Evolutionary conservation across 2,113 vertebrate genomes (phyloP).

Genomic region (Gasterosteus aculeatus): DNA sequence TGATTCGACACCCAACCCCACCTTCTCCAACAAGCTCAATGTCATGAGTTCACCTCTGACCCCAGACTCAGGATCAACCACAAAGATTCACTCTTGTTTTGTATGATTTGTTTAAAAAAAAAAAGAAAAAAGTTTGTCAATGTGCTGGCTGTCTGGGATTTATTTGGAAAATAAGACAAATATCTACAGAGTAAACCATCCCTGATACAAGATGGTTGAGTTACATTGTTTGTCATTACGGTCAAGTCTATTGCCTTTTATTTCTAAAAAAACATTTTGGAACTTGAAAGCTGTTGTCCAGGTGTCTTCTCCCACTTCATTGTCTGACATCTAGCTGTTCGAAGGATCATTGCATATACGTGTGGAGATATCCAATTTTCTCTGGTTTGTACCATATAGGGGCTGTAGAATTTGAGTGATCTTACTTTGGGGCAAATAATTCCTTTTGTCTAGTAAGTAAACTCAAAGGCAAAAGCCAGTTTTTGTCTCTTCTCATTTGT

Average conservation of each 20-base stretch:
- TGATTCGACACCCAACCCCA: constrained; percentile 73
- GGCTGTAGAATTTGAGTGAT: neutral
- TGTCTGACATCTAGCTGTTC: neutral
- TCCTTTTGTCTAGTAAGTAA: constrained; percentile 33
- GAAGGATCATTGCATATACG: neutral
- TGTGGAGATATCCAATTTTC: neutral
- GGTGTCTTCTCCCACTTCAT: neutral
- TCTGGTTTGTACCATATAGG: constrained; percentile 19
- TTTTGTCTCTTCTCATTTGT: constrained; percentile 28
- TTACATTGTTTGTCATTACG: constrained; percentile 27
- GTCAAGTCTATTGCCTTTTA: constrained; percentile 33
- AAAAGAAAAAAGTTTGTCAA: constrained; percentile 28
- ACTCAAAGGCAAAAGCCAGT: constrained; percentile 7
- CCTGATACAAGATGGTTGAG: constrained; percentile 12
- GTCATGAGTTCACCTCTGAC: constrained; percentile 51
- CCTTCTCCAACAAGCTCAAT: constrained; percentile 13
- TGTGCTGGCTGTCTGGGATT: constrained; percentile 34
- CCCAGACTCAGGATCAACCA: constrained; percentile 76
- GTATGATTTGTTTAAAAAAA: constrained; percentile 48
- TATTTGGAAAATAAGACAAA: constrained; percentile 39
- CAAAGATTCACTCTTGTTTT: constrained; percentile 55
- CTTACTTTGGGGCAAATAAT: constrained; percentile 7
- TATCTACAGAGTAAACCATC: constrained; percentile 25
- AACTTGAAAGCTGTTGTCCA: neutral
- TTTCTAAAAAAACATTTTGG: constrained; percentile 14